phyloP scores from a whole-genome alignment of 2,888 invertebrate species.

The Pristionchus japonicus region DNA sequence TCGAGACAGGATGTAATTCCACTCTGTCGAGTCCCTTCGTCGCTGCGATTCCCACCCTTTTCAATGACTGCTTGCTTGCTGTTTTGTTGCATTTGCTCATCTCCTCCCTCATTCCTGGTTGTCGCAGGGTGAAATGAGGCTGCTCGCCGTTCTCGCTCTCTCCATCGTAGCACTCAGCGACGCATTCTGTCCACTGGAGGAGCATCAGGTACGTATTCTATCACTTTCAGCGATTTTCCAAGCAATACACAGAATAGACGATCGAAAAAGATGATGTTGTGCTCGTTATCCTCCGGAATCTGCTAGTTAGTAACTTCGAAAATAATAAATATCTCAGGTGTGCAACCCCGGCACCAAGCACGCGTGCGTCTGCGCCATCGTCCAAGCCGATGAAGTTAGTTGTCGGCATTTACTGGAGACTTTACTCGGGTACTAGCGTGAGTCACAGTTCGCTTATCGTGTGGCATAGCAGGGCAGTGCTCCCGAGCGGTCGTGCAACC shows the following conservation, averaged over 20 bases:
- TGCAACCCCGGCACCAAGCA: conserved; percentile 51
- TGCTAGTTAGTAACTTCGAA: background rate
- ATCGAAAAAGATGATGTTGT: background rate
- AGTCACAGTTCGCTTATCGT: background rate
- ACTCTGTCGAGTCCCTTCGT: background rate
- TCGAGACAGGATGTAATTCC: background rate
- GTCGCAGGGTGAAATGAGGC: conserved; percentile 57
- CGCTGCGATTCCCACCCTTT: background rate
- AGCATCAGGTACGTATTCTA: background rate
- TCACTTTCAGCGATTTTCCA: background rate
- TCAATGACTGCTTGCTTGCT: background rate
- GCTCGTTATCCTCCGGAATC: too few species aligned
- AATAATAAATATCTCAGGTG: background rate
- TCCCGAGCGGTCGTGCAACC: conserved; percentile 63
- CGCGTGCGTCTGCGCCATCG: conserved; percentile 62
- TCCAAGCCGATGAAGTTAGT: conserved; percentile 56
- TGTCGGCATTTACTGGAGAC: conserved; percentile 7
- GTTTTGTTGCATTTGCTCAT: background rate
- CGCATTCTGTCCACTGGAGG: background rate
- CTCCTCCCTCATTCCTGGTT: conserved; percentile 46
- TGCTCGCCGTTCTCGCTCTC: background rate
- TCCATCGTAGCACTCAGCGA: background rate
- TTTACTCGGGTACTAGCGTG: conserved; percentile 9
- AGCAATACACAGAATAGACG: too few species aligned
- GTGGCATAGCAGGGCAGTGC: conserved; percentile 52